Evolutionary conservation across 2,888 invertebrate genomes (phyloP).

Genomic region (Erannis defoliaria): DNA sequence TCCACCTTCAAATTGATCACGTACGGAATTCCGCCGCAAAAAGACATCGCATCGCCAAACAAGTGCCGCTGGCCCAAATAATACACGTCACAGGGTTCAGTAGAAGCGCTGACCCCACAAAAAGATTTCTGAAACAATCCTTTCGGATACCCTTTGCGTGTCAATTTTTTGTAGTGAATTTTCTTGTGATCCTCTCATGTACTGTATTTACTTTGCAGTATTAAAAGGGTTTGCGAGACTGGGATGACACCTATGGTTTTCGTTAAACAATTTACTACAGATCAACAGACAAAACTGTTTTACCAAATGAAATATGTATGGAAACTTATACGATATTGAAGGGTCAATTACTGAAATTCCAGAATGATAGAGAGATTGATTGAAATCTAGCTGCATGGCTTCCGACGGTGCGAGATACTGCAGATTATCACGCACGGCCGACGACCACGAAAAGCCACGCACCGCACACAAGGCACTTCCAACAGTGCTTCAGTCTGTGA

Average conservation of each 20-base stretch:
- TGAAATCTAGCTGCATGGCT: too few relatives aligned
- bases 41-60: constrained; percentile 21
- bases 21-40: constrained; percentile 2
- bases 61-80: constrained; percentile 7
- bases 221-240: constrained; percentile 7
- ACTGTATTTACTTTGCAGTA: constrained; percentile 7
- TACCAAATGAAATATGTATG: neutral
- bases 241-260: neutral
- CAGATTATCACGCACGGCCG: too few relatives aligned
- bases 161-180: constrained; percentile 9
- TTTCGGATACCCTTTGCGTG: constrained; percentile 11
- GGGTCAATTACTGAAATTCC: too few relatives aligned
- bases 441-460: too few relatives aligned
- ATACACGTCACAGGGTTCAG: constrained; percentile 21
- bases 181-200: constrained; percentile 12
- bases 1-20: constrained; percentile 16
- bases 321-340: neutral
- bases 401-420: too few relatives aligned
- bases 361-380: too few relatives aligned
- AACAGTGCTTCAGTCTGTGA: too few relatives aligned
- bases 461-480: too few relatives aligned
- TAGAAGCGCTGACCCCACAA: constrained; percentile 7
- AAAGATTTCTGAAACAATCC: constrained; percentile 24
- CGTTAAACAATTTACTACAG: neutral
- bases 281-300: neutral